These are phyloP conservation scores for Hydrolagus affinis DNA, from an alignment of 2,113 vertebrate genomes.

Conservation along the genomic window DNA sequence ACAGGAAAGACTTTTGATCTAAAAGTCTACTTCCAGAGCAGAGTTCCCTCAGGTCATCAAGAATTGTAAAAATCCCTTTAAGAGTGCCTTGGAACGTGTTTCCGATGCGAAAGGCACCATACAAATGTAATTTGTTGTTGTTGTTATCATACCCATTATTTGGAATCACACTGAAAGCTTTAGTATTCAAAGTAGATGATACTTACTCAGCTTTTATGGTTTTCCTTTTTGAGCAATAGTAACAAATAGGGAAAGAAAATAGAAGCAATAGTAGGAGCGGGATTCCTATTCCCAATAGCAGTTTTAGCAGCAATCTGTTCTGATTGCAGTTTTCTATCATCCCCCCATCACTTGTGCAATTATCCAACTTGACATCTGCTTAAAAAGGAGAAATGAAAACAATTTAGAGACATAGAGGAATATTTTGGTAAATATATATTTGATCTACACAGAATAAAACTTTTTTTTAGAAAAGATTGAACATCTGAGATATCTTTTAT, in stretches of 20 bases:
- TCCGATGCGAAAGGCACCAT: no score
- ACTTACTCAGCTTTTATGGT: conserved; percentile 58
- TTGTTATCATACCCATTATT: not conserved
- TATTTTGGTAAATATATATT: not conserved
- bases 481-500: not conserved
- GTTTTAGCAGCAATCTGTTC: conserved; percentile 50
- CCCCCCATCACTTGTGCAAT: conserved; percentile 19
- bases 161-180: not conserved
- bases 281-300: conserved; percentile 66
- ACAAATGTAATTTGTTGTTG: no score
- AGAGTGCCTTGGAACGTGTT: no score
- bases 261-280: conserved; percentile 60
- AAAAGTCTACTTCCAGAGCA: no score
- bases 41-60: no score
- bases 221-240: conserved; percentile 54
- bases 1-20: no score
- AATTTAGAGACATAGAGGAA: not conserved
- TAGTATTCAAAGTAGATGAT: not conserved
- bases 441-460: not conserved
- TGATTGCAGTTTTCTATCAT: conserved; percentile 22
- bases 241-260: conserved; percentile 48
- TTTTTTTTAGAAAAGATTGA: not conserved
- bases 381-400: not conserved
- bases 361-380: conserved; percentile 20
- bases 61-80: no score